Evolutionary conservation across 2,113 vertebrate species (phyloP).

Genomic region (Alethe diademata): DNA sequence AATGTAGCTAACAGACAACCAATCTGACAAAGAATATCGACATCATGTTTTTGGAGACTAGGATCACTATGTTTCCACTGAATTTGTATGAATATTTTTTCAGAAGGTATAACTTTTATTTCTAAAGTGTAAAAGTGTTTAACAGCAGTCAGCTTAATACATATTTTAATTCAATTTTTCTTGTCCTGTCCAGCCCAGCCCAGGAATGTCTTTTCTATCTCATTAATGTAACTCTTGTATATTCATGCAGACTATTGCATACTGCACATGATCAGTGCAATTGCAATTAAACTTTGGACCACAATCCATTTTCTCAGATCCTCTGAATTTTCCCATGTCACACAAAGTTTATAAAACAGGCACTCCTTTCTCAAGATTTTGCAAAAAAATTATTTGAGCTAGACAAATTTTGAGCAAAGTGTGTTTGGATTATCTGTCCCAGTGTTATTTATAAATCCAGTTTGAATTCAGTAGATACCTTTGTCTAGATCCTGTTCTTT

Average conservation of each 20-base stretch:
- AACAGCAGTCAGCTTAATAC: not conserved
- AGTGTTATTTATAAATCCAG: not conserved
- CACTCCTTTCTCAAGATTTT: not conserved
- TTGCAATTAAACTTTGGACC: not conserved
- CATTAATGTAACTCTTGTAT: not conserved
- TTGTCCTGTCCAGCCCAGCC: not conserved
- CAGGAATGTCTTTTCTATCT: not conserved
- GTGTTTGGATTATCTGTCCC: not conserved
- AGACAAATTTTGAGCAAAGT: not conserved
- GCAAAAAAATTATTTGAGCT: not conserved
- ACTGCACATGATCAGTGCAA: not conserved
- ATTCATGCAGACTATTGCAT: not conserved
- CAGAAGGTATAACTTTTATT: not conserved
- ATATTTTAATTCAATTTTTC: not conserved
- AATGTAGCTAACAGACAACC: not conserved
- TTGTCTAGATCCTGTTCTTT: not conserved
- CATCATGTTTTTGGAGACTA: not conserved
- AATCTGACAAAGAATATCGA: not conserved
- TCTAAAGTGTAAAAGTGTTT: not conserved
- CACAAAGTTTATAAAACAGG: not conserved
- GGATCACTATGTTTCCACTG: not conserved
- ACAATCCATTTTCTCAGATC: not conserved
- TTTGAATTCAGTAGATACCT: not conserved
- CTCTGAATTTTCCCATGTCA: not conserved
- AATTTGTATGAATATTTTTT: not conserved